Evolutionary conservation across 2,113 vertebrate species (phyloP), one percentile per base, ranked within the genome.

Genomic region (Aphelocoma coerulescens): DNA sequence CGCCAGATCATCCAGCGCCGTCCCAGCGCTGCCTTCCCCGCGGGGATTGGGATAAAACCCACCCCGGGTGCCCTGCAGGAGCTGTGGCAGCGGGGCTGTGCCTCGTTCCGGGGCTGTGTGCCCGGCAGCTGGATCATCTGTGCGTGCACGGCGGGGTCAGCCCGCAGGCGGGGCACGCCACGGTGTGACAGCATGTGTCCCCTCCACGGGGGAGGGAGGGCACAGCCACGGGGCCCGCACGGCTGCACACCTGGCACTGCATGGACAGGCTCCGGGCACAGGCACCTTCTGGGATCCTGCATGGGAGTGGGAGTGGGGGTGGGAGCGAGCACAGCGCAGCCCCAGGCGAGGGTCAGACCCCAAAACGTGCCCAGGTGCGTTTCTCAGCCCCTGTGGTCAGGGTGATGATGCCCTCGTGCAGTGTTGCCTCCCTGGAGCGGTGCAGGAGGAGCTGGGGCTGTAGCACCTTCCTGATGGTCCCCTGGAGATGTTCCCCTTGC

Each of bases 221-320:
- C 7, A 87, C 88, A 62, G 63, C 23, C 30, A 51, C 0, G 20
- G 75, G 14, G 27, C 71, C 82, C 16, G 7, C 94, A 52, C 68
- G 21, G 92, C 97, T 93, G 95, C 91, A 93, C 95, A 95, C 78
- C 66, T 62, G 49, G 44, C 97, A 97, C 97, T 98, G 98, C 98
- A 98, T 98, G 98, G 93, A 74, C 76, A 65, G 93, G 82, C 91
- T 48, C 74, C 0, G 16, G 74, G 83, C 91, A 94, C 49, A 7
- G 51, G 89, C 93, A 93, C 94, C 72, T 71, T 9, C 54, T 11
- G 48, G 73, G 44, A 10, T 19, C 33, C 1, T 85, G 91, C 91
- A 80, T 58, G 92, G 14, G 39, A 49, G 4, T 13, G 92, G 14
- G 39, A 49, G 4, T 13, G 41, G 65, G 74, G 84, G 6, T 55